Evolutionary conservation across 1,140 invertebrate genomes (phyloP), one percentile per base, ranked within the genome.

Genomic region (Drosophila repleta): DNA sequence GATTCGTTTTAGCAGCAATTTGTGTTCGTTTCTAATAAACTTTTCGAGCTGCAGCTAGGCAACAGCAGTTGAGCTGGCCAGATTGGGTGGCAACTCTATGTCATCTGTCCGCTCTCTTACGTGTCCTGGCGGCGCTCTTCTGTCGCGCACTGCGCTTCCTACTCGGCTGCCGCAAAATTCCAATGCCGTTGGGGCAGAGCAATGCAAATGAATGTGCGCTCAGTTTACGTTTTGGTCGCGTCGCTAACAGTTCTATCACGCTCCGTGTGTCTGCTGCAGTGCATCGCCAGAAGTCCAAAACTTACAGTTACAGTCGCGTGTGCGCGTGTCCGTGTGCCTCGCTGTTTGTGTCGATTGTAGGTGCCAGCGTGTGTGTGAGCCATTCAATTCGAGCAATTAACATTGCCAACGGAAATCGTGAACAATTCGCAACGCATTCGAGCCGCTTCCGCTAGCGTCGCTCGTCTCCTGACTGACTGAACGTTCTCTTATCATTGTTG

Each of bases 221-320:
- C 82, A 85, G 82, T 85, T 85, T 87, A 85, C 78, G 71, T 85
- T 88, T 87, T 85, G 82, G 82, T 76, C 82, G 82, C 78, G 75
- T 82, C 57, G 83, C 61, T 71, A 75, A 75, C 82, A 88, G 82
- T 79, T 79, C 57, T 46, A 60, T 32, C 43, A 48, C 62, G 71
- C 68, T 82, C 61, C 74, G 81, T 76, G 65, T 58, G 48, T 53
- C 71, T 67, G 78, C 78, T 82, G 57, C 74, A 82, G 20, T 76
- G 78, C 61, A 87, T 69, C 49, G 58, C 58, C 62, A 37, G 15
- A 64, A 74, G 67, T 48, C 63, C 45, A 45, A 66, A 71, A 73
- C 52, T 41, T 37, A 45, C 52, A 62, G 10, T 63, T 35, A 15
- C 49, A 71, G 20, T 49, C 60, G 71, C 41, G 56, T 64, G 74